Base-by-base conservation (phyloP, 2,888 invertebrate species). In the Microctonus hyperodae region DNA sequence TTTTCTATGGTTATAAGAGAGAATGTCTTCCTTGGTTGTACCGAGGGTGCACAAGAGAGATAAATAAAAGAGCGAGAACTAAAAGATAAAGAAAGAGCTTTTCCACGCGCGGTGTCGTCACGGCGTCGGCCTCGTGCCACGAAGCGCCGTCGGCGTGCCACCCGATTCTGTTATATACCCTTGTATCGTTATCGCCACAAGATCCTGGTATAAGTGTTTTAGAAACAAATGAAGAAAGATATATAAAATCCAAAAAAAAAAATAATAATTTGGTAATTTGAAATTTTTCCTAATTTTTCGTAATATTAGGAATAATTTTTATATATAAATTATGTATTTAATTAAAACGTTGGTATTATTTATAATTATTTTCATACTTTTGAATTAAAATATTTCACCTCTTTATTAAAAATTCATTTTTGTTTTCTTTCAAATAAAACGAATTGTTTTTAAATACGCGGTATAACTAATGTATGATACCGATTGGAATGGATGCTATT, bases 391-490 rank as follows among this genome's bases (percentile, higher is more conserved):
- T n/a, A n/a, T n/a, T n/a, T n/a, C n/a, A n/a, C n/a, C n/a, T n/a
- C n/a, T n/a, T n/a, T n/a, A n/a, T n/a, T n/a, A n/a, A n/a, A n/a
- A n/a, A n/a, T n/a, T n/a, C n/a, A n/a, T n/a, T n/a, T n/a, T n/a
- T n/a, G n/a, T n/a, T n/a, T n/a, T n/a, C n/a, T n/a, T n/a, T n/a
- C n/a, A n/a, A n/a, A n/a, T n/a, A n/a, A n/a, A n/a, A n/a, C n/a
- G n/a, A n/a, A n/a, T n/a, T n/a, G n/a, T 23, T 7, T 51, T 51
- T 22, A 23, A 51, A 23, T 23, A 22, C 78, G 78, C 75, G 78
- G 79, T 79, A 81, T 82, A 79, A 56, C 25, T 4, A 44, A 16
- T 44, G 44, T 44, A 64, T n/a, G n/a, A 63, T 37, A 72, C 73
- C 44, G 33, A 65, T 65, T 33, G 44, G 44, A n/a, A 48, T 48